Base-by-base conservation (phyloP, 1,140 invertebrate genomes). In the Eupristina koningsbergeri region DNA sequence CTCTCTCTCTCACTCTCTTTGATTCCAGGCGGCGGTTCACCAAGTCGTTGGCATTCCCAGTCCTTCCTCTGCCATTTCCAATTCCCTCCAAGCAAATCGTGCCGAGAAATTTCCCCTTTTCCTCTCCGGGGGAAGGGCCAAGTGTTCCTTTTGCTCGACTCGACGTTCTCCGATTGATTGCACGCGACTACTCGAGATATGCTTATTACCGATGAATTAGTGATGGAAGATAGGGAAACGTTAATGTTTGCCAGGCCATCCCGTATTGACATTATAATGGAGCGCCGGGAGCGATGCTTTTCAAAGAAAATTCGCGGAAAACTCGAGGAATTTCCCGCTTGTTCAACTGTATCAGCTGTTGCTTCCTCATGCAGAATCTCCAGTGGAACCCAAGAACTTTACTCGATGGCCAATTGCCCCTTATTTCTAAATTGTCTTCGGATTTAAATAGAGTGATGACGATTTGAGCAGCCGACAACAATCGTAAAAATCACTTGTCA, bases 131-230 rank as follows among this genome's bases (percentile, higher is more conserved):
- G 19, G 0, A 11, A 26, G 29, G 29, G 36, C 15, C 17, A 58
- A 76, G 58, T 39, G 53, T 41, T 53, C 63, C 75, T 34, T 53
- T 19, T 63, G 47, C 17, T 41, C 3, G 15, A n/a, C n/a, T 53
- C 31, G 29, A 31, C 53, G 29, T 61, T 34, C 34, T 36, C 17
- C 34, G 31, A 67, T 67, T 67, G 34, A 34, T 34, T 77, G 50
- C 45, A 61, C 58, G 13, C 53, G 53, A 26, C 53, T 58, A 19
- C 53, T 63, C 77, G 77, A 34, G 61, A 79, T 79, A 31, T 71
- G 64, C 50, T 71, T 39, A 80, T 71, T 36, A 74, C 73, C n/a
- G 80, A 81, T 63, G 69, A 64, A 75, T 75, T 36, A 64, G 64
- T n/a, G 71, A 29, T 73, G 58, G 67, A 69, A n/a, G n/a, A n/a